These are phyloP conservation scores for Spheniscus mendiculus DNA, from an alignment of 2,113 vertebrate genomes.

Conservation along the genomic window DNA sequence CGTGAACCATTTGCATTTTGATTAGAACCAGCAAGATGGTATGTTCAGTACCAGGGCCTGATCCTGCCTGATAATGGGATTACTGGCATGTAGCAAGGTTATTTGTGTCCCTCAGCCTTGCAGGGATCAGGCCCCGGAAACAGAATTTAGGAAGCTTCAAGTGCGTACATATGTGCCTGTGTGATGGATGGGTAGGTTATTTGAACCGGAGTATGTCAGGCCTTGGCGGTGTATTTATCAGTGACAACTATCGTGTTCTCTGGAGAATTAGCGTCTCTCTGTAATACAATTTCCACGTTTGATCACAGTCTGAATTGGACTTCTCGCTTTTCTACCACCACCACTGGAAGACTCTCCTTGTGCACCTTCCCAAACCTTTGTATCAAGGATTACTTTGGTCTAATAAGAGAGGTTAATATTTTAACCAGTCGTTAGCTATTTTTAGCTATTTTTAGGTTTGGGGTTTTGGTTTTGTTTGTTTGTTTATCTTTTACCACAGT, in stretches of 20 bases:
- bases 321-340: not conserved
- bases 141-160: not conserved
- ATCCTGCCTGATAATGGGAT: conserved; percentile 43
- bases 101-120: not conserved
- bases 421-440: not conserved
- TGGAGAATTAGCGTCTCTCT: not conserved
- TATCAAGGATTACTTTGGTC: not conserved
- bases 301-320: not conserved
- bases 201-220: conserved; percentile 17
- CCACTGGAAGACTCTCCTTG: not conserved
- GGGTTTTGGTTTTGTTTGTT: not conserved
- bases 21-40: not conserved
- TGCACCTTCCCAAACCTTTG: not conserved
- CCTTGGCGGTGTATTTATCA: not conserved
- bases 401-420: not conserved
- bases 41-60: conserved; percentile 2
- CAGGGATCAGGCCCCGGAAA: not conserved
- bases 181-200: not conserved
- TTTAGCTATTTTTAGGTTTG: not conserved
- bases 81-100: not conserved
- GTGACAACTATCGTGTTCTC: not conserved
- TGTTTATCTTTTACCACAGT: not conserved
- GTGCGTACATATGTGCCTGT: accelerated
- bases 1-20: conserved; percentile 28
- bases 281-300: not conserved